Conservation (phyloP, 1,140 invertebrate species). For the Contarinia nasturtii region DNA sequence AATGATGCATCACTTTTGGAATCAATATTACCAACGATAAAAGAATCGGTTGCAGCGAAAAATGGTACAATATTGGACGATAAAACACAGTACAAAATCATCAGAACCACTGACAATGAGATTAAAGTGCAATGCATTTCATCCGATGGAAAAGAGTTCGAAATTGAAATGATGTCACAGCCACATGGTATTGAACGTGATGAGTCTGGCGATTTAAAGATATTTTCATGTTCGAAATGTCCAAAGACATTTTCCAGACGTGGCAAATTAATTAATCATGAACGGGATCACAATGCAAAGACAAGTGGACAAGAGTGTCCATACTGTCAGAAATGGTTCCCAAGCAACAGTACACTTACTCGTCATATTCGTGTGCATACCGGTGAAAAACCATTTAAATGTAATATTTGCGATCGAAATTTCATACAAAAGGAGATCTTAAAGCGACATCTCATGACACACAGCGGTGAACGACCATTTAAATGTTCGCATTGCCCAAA, state of each 20-base stretch:
- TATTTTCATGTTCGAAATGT: slow-evolving; percentile 35
- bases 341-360: slow-evolving; percentile 54
- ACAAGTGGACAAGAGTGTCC: slow-evolving; percentile 35
- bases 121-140: background rate
- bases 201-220: slow-evolving; percentile 28
- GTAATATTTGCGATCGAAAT: slow-evolving; percentile 44
- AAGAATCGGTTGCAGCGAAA: background rate
- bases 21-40: background rate
- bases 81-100: background rate
- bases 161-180: background rate
- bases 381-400: slow-evolving; percentile 56
- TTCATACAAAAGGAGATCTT: slow-evolving; percentile 68
- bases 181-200: slow-evolving; percentile 7
- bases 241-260: slow-evolving; percentile 34
- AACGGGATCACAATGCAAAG: slow-evolving; percentile 23
- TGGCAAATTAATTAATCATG: slow-evolving; percentile 11
- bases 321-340: slow-evolving; percentile 62
- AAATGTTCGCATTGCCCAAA: slow-evolving; percentile 55
- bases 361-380: slow-evolving; percentile 61
- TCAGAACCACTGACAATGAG: background rate
- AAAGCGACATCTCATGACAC: slow-evolving; percentile 64
- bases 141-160: background rate
- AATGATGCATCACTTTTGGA: background rate
- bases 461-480: slow-evolving; percentile 67
- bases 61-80: background rate